Percentiles rank a stretch among this genome's conserved stretches.
phyloP scores from a whole-genome alignment of 2,888 invertebrate species.

The Marasmarcha lunaedactyla region DNA sequence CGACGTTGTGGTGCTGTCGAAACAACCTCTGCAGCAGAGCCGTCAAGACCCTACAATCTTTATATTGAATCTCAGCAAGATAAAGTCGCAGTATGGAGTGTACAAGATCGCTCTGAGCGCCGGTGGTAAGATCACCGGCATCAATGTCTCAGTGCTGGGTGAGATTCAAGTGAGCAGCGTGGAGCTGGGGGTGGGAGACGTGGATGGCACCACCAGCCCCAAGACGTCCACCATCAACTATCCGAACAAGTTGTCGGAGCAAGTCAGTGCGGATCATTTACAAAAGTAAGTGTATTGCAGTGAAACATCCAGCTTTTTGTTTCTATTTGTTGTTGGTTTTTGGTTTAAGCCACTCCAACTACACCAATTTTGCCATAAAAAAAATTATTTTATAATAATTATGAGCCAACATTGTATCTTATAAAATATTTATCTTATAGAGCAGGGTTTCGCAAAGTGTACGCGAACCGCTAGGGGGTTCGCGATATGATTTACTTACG shows the following conservation, averaged over 20 bases:
- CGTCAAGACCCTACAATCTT: conserved; percentile 75
- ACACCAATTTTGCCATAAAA: no score
- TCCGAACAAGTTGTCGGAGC: conserved; percentile 77
- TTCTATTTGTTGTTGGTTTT: no score
- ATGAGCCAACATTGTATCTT: no score
- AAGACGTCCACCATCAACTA: conserved; percentile 79
- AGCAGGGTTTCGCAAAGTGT: no score
- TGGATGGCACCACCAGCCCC: conserved; percentile 88
- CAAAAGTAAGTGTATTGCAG: conserved; percentile 79
- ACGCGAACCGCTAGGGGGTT: no score
- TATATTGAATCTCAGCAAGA: conserved; percentile 80
- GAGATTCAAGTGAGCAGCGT: conserved; percentile 81
- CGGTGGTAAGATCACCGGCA: conserved; percentile 70
- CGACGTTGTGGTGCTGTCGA: conserved; percentile 80
- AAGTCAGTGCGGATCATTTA: conserved; percentile 87
- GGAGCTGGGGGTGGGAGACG: conserved; percentile 90
- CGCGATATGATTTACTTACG: no score
- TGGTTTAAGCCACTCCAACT: no score
- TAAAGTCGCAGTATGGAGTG: conserved; percentile 85
- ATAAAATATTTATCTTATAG: no score
- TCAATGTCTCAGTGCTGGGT: conserved; percentile 79
- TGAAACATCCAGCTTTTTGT: no score
- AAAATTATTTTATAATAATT: no score
- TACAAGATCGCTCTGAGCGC: conserved; percentile 86
- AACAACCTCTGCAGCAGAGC: conserved; percentile 67